A percentile compares a stretch with the other conserved stretches of the same genome.
Conservation (phyloP, 1,140 invertebrate genomes). For the Bombus vancouverensis region DNA sequence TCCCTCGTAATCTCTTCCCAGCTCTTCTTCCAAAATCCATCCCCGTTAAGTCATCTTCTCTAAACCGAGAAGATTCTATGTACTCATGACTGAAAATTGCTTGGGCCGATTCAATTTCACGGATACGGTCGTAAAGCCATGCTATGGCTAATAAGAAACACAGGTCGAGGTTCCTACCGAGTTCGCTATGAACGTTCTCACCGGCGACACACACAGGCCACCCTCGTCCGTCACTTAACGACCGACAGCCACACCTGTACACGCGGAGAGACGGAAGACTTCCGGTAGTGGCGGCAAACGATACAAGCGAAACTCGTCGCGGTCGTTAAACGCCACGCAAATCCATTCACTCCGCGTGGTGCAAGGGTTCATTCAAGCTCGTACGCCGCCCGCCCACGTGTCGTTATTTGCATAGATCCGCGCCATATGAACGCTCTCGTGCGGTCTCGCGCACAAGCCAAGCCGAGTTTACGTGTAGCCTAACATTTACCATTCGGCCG, state of each 20-base stretch:
- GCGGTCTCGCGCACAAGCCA: neutral
- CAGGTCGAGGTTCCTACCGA: neutral
- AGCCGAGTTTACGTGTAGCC: conserved; percentile 28
- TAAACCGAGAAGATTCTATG: too few species aligned
- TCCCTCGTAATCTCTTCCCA: too few species aligned
- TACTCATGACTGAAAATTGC: too few species aligned
- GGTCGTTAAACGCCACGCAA: conserved; percentile 63
- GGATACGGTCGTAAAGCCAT: neutral
- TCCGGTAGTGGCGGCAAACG: conserved; percentile 60
- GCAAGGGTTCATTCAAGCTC: conserved; percentile 72
- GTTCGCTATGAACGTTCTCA: neutral
- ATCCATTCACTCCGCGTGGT: conserved; percentile 73
- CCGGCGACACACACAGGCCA: conserved; percentile 9
- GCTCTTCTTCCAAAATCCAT: too few species aligned
- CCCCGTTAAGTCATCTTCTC: too few species aligned
- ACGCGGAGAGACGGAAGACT: conserved; percentile 63
- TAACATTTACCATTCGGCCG: conserved; percentile 54
- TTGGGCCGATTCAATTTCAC: conserved; percentile 6
- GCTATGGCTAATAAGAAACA: neutral
- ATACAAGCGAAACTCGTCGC: conserved; percentile 58
- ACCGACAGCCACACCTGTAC: conserved; percentile 64
- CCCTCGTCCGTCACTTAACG: conserved; percentile 40
- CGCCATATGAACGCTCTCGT: conserved; percentile 39
- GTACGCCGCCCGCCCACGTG: conserved; percentile 67
- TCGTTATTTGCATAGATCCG: conserved; percentile 71